Conservation (phyloP, 1,140 invertebrate genomes). For the Apis cerana region DNA sequence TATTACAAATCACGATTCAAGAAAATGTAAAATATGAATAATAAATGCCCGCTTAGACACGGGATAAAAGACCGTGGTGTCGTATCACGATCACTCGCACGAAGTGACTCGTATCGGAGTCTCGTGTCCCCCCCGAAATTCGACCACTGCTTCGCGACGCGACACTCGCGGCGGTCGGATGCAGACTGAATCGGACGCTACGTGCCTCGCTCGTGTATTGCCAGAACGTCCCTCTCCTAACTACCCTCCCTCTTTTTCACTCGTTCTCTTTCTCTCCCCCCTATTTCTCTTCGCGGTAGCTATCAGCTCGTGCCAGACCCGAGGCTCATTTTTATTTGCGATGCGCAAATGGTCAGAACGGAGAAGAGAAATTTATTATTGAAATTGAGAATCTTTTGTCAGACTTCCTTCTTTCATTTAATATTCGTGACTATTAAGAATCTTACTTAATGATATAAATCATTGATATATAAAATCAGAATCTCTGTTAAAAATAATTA, state of each 20-base stretch:
- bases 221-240: constrained; percentile 52
- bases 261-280: constrained; percentile 46
- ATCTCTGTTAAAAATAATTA: neutral
- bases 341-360: neutral
- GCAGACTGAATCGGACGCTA: constrained; percentile 69
- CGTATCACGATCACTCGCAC: constrained; percentile 34
- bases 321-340: constrained; percentile 61
- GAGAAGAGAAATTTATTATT: neutral
- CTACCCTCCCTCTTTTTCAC: constrained; percentile 29
- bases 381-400: constrained; percentile 7
- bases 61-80: neutral
- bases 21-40: neutral
- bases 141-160: constrained; percentile 57
- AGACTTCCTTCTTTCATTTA: neutral
- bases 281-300: constrained; percentile 48
- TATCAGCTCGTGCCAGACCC: constrained; percentile 60
- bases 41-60: neutral
- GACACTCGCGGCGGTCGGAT: constrained; percentile 70
- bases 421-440: too few relatives aligned
- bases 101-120: constrained; percentile 31
- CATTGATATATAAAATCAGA: neutral
- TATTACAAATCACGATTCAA: neutral
- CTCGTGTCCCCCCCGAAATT: constrained; percentile 37
- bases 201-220: constrained; percentile 64
- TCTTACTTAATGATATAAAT: too few relatives aligned